Conservation (phyloP, 2,113 vertebrate species). For the Neomonachus schauinslandi region DNA sequence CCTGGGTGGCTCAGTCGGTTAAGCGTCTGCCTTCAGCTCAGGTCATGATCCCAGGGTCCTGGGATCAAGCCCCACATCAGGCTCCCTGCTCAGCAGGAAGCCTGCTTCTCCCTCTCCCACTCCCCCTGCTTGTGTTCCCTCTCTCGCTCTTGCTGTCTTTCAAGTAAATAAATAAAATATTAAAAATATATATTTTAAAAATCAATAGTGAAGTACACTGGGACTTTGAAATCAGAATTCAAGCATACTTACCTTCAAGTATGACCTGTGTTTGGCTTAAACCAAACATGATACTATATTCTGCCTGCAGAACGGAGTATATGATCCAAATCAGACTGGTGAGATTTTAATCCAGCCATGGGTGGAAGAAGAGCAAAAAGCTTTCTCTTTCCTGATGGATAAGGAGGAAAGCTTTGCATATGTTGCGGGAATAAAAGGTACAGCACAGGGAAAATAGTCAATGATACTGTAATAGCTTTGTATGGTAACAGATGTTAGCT, state of each 20-base stretch:
- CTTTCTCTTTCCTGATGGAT: background rate
- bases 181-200: background rate
- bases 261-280: background rate
- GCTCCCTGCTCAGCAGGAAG: too few species aligned
- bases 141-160: too few species aligned
- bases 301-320: background rate
- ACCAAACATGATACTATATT: background rate
- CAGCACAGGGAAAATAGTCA: background rate
- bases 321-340: background rate
- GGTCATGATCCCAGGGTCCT: too few species aligned
- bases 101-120: too few species aligned
- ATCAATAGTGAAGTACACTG: background rate
- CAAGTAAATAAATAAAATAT: too few species aligned
- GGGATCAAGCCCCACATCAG: too few species aligned
- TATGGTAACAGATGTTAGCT: background rate
- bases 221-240: background rate
- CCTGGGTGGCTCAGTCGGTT: too few species aligned
- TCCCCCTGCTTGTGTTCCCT: too few species aligned
- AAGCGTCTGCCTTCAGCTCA: too few species aligned
- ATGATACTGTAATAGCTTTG: background rate
- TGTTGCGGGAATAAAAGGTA: background rate
- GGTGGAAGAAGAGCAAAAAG: background rate
- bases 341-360: background rate
- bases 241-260: background rate
- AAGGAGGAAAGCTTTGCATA: background rate